These are phyloP conservation scores for Grammatotria lemairii DNA, from an alignment of 2,113 vertebrate species.

Conservation along the genomic window DNA sequence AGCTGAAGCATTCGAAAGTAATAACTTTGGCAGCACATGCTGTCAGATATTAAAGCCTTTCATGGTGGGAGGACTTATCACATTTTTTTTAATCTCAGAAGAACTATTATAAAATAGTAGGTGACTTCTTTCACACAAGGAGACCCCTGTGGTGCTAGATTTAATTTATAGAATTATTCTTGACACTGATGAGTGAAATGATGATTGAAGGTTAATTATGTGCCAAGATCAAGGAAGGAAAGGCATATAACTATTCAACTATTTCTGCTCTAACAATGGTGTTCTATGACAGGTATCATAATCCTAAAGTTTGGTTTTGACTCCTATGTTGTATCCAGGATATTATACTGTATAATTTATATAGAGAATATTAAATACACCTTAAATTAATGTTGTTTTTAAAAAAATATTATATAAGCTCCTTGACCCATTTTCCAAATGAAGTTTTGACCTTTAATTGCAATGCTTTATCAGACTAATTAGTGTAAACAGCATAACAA, in stretches of 20 bases:
- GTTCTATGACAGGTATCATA: not conserved
- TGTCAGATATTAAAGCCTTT: conserved; percentile 28
- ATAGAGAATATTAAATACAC: not conserved
- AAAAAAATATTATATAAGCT: not conserved
- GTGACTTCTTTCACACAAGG: not conserved
- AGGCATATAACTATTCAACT: not conserved
- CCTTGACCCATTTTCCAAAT: not conserved
- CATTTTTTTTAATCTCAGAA: not conserved
- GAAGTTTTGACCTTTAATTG: conserved; percentile 6
- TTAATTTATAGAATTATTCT: conserved; percentile 5
- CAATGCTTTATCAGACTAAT: not conserved
- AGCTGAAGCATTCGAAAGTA: not conserved
- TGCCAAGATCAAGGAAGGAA: not conserved
- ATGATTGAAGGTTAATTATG: conserved; percentile 41
- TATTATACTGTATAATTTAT: not conserved
- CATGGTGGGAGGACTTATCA: not conserved
- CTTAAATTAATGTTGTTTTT: not conserved
- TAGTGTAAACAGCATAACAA: not conserved
- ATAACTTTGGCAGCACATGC: not conserved
- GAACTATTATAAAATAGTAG: not conserved
- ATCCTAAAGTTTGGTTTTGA: not conserved
- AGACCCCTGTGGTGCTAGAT: not conserved
- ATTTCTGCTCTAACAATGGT: not conserved
- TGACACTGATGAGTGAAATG: conserved; percentile 1
- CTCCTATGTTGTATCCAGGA: not conserved